phyloP scores from a whole-genome alignment of 2,797 vertebrate genomes.

The Triplophysa bombifrons region DNA sequence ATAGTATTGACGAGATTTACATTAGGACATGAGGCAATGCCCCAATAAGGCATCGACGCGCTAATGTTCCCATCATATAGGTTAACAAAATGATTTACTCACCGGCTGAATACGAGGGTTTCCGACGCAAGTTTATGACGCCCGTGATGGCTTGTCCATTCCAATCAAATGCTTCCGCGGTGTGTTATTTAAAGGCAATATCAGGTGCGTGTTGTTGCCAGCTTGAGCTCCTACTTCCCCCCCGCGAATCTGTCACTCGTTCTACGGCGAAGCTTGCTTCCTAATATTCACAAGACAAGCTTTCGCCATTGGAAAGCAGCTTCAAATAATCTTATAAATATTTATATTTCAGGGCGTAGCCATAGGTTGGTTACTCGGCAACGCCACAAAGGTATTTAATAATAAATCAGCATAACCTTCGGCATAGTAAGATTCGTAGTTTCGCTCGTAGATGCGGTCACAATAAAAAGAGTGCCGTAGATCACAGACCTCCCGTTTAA shows the following conservation, averaged over 20 bases:
- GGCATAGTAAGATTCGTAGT: not conserved
- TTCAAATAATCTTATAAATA: not conserved
- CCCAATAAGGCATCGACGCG: not conserved
- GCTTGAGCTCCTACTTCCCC: slow-evolving; percentile 15
- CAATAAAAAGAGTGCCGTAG: not conserved
- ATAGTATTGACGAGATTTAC: slow-evolving; percentile 3
- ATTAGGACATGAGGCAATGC: not conserved
- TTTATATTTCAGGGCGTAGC: not conserved
- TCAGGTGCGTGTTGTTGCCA: not conserved
- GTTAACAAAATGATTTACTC: slow-evolving; percentile 24
- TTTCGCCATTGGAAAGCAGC: slow-evolving; percentile 1
- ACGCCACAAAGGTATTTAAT: not conserved
- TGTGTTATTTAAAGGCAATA: not conserved
- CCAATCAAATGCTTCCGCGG: not conserved
- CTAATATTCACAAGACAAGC: slow-evolving; percentile 12
- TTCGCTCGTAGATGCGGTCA: not conserved
- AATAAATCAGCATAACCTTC: slow-evolving; percentile 16
- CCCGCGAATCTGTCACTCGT: not conserved
- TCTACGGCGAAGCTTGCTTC: not conserved
- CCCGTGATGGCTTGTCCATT: slow-evolving; percentile 17
- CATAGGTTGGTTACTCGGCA: not conserved
- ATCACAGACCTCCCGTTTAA: not conserved
- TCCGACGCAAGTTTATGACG: not conserved
- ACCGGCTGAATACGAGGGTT: slow-evolving; percentile 19
- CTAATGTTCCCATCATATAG: not conserved